Evolutionary conservation across 2,113 vertebrate genomes (phyloP).

Genomic region (western clawed frog (Xenopus tropicalis)): UCB_Xtro_10.0 CM004444.2:99911001-99911500

Average conservation of each 20-base stretch:
- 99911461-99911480: conserved; percentile 6
- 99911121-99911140: conserved; percentile 33
- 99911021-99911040: too few species aligned
- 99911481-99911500: not conserved
- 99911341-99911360: conserved; percentile 18
- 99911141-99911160: conserved; percentile 50
- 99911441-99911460: conserved; percentile 5
- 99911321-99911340: not conserved
- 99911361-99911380: conserved; percentile 20
- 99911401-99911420: not conserved
- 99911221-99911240: conserved; percentile 29
- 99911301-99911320: conserved; percentile 21
- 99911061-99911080: conserved; percentile 29
- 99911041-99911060: conserved; percentile 37
- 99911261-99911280: conserved; percentile 24
- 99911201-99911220: conserved; percentile 26
- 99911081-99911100: conserved; percentile 28
- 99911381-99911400: conserved; percentile 13
- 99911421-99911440: conserved; percentile 1
- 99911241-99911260: conserved; percentile 31
- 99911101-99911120: conserved; percentile 32
- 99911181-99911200: conserved; percentile 57
- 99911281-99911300: conserved; percentile 32
- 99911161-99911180: conserved; percentile 59
- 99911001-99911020: conserved; percentile 36